Percentiles rank a stretch among this genome's conserved stretches.
phyloP scores from a whole-genome alignment of 2,888 invertebrate species.

The Sinodicranocentrus sp. region DNA sequence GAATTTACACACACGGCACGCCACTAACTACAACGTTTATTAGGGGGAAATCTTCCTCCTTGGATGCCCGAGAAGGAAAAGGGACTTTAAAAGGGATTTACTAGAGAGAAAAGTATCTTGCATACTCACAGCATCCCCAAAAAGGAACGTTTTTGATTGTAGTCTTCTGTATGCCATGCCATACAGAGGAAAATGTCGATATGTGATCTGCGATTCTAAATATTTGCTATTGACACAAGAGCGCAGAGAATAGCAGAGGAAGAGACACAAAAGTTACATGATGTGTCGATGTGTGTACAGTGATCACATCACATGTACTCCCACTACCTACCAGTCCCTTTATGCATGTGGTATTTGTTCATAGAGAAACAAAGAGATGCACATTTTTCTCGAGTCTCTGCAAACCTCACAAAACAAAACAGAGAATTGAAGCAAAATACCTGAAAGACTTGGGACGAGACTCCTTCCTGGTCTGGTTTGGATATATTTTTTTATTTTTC shows the following conservation, averaged over 20 bases:
- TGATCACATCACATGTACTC: no score
- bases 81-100: no score
- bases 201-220: conserved; percentile 60
- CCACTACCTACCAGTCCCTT: not conserved
- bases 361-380: conserved; percentile 5
- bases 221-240: not conserved
- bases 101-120: no score
- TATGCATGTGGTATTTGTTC: not conserved
- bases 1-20: no score
- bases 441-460: not conserved
- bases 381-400: not conserved
- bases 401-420: not conserved
- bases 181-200: conserved; percentile 62
- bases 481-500: not conserved
- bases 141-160: no score
- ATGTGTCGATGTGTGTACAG: no score
- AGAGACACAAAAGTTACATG: not conserved
- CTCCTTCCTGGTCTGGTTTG: conserved; percentile 31
- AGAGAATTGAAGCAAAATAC: not conserved
- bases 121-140: no score
- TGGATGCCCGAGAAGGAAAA: no score
- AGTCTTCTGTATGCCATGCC: no score
- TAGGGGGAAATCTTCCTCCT: no score
- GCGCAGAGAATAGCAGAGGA: no score
- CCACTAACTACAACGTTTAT: no score